Conservation (phyloP, 2,113 vertebrate genomes). For the Prunella himalayana region DNA sequence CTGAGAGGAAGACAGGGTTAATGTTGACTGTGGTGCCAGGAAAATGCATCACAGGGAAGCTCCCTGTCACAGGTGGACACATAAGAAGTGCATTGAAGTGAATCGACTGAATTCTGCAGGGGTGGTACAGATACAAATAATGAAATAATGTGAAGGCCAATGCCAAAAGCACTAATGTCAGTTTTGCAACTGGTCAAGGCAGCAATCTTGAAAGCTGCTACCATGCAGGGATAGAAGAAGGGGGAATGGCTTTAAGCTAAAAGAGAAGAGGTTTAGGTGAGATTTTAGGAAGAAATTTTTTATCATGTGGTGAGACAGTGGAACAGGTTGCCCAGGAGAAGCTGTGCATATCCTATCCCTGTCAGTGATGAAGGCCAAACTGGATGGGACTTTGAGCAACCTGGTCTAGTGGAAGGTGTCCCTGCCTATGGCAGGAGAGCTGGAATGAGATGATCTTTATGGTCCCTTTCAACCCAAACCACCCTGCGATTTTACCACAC, state of each 20-base stretch:
- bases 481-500: neutral
- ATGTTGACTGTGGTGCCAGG: neutral
- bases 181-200: neutral
- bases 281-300: neutral
- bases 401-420: neutral
- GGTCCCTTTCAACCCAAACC: neutral
- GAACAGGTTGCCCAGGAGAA: neutral
- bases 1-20: neutral
- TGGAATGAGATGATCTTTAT: neutral
- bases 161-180: neutral
- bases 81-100: neutral
- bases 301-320: neutral
- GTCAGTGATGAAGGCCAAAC: neutral
- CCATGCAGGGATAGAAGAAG: neutral
- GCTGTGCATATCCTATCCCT: too few species aligned
- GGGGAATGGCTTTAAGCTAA: neutral
- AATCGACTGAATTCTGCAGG: fast-evolving
- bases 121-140: fast-evolving
- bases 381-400: neutral
- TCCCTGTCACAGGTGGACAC: neutral
- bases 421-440: neutral
- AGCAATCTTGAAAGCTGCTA: neutral
- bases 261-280: neutral
- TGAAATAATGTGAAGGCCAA: neutral
- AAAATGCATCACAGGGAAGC: neutral